Base-by-base conservation (phyloP, 92 coral and sea anemone genomes). In the Ricordea florida region DNA sequence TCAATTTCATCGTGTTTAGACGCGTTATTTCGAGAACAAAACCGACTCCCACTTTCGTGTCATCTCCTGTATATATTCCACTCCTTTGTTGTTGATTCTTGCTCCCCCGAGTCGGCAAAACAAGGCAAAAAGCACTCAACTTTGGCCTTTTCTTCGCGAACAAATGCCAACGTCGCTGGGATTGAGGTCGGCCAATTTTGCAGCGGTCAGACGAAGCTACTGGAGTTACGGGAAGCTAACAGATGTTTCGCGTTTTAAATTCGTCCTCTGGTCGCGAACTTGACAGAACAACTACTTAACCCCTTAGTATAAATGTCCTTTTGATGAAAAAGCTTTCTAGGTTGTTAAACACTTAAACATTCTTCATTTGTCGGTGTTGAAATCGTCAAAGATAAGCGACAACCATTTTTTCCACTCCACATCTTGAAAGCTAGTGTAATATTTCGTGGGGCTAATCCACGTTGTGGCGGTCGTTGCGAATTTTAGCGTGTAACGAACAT, bases 161-260 rank as follows among this genome's bases (percentile, higher is more conserved):
- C 77, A 82, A 74, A 77, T 21, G 73, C 80, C 64, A 65, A 27
- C 80, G 47, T 57, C 73, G n/a, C n/a, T 74, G 62, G 31, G 67
- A 76, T 60, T 57, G 57, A 50, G 67, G 59, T 69, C 62, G 31
- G 45, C 57, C 65, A 33, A 33, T 64, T 48, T 14, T 68, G 74
- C 62, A 34, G 38, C 37, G 10, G 49, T 30, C 29, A 26, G 14
- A 21, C 35, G 22, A 33, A 47, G 36, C 23, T 68, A 64, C 65
- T 61, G 33, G 61, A 76, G 71, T 28, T 80, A 81, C 91, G 96
- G 79, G 96, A 90, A 90, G 46, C 1, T 24, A 51, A 70, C 96
- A 90, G 96, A 82, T 90, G 96, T 77, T 76, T 18, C 10, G 6
- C 3, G 15, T 52, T 46, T 57, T 64, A n/a, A 79, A 71, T 64